Evolutionary conservation across 2,888 invertebrate species (phyloP).

Genomic region (Anarsia innoxiella): DNA sequence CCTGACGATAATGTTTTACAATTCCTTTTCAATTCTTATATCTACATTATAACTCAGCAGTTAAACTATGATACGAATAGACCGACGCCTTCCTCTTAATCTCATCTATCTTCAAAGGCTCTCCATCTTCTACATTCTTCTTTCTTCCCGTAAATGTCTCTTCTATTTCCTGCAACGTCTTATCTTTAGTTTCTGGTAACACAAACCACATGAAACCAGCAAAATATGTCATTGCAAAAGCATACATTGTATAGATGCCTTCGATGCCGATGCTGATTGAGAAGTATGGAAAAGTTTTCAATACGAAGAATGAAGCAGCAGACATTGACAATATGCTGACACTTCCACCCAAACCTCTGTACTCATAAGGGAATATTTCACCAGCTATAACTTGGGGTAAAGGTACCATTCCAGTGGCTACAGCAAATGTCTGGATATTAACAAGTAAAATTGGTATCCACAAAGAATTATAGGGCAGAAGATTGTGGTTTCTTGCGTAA

Average conservation of each 20-base stretch:
- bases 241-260: slow-evolving; percentile 75
- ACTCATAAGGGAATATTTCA: slow-evolving; percentile 78
- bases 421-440: slow-evolving; percentile 70
- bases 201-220: slow-evolving; percentile 70
- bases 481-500: slow-evolving; percentile 32
- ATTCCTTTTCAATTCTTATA: too few species aligned
- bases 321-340: slow-evolving; percentile 74
- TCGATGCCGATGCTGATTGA: slow-evolving; percentile 63
- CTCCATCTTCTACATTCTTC: slow-evolving; percentile 26
- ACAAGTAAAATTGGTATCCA: slow-evolving; percentile 66
- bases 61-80: slow-evolving; percentile 9
- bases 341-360: slow-evolving; percentile 77
- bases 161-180: slow-evolving; percentile 79
- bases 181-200: slow-evolving; percentile 80
- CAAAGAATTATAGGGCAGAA: slow-evolving; percentile 31
- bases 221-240: slow-evolving; percentile 62
- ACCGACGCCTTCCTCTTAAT: slow-evolving; percentile 40
- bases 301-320: slow-evolving; percentile 73
- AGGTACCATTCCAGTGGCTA: slow-evolving; percentile 76
- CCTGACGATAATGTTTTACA: too few species aligned
- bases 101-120: slow-evolving; percentile 23
- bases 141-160: slow-evolving; percentile 56
- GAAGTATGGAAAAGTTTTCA: slow-evolving; percentile 76
- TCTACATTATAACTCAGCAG: too few species aligned
- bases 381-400: slow-evolving; percentile 82